Percentiles rank a stretch among this genome's conserved stretches.
These are phyloP conservation scores for Disparrhopalites patrizii DNA, from an alignment of 2,888 invertebrate species.

Conservation along the genomic window DNA sequence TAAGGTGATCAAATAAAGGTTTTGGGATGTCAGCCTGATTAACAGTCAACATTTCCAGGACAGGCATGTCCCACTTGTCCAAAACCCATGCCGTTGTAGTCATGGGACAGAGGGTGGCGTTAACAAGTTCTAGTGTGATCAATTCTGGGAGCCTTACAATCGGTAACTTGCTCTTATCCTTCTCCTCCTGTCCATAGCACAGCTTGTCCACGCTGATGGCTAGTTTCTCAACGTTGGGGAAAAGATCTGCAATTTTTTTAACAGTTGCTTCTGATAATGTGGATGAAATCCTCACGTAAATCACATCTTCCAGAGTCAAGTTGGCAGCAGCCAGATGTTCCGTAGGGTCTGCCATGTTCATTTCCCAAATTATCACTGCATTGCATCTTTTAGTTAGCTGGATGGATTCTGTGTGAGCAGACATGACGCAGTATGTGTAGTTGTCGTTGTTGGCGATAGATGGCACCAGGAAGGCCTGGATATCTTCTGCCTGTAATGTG, in stretches of 20 bases:
- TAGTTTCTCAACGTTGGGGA: conserved; percentile 8
- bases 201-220: conserved; percentile 18
- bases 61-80: conserved; percentile 13
- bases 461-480: neutral
- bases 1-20: neutral
- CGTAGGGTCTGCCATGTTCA: neutral
- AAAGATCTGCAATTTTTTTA: neutral
- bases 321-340: neutral
- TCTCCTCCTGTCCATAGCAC: conserved; percentile 4
- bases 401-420: neutral
- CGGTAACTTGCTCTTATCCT: neutral
- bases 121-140: conserved; percentile 7
- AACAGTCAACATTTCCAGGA: neutral
- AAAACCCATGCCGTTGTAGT: neutral
- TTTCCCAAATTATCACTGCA: neutral
- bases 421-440: conserved; percentile 7
- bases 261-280: conserved; percentile 3
- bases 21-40: conserved; percentile 7
- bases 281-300: conserved; percentile 4
- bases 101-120: conserved; percentile 11
- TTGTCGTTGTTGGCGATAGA: neutral
- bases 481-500: neutral
- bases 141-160: neutral
- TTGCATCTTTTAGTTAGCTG: conserved; percentile 7
- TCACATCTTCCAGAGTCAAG: neutral